A percentile compares a stretch with the other conserved stretches of the same genome.
phyloP scores from a whole-genome alignment of 1,140 invertebrate species.

The Bombus polaris region DNA sequence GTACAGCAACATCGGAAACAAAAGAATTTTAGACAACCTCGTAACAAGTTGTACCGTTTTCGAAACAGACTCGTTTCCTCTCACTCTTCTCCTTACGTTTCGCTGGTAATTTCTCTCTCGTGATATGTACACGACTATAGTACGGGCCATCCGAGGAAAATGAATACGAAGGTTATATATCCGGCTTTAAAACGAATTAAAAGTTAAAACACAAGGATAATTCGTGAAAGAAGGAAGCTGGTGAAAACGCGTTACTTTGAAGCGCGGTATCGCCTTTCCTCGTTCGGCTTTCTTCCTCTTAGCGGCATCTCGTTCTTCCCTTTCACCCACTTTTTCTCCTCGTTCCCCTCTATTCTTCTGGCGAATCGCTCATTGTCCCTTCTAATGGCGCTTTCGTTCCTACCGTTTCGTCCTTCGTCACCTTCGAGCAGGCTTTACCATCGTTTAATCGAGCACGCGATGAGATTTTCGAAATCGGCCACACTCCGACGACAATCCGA shows the following conservation, averaged over 20 bases:
- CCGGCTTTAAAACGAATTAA: too few species aligned
- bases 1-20: neutral
- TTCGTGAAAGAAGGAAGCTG: neutral
- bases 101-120: neutral
- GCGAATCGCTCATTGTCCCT: slow-evolving; percentile 54
- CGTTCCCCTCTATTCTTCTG: slow-evolving; percentile 29
- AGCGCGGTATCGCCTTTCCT: neutral
- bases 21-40: neutral
- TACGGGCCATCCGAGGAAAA: neutral
- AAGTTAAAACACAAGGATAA: neutral
- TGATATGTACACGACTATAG: neutral
- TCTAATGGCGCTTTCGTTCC: slow-evolving; percentile 47
- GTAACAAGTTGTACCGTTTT: slow-evolving; percentile 7
- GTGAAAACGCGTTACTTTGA: neutral
- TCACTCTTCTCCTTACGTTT: neutral
- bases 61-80: too few species aligned
- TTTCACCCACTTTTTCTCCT: neutral
- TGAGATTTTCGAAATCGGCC: slow-evolving; percentile 52
- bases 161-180: neutral
- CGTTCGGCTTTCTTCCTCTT: neutral
- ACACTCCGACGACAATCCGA: slow-evolving; percentile 31
- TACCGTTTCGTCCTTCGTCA: neutral
- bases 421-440: slow-evolving; percentile 8
- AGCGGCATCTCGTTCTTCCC: neutral
- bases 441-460: slow-evolving; percentile 54